Conservation (phyloP, 1,140 invertebrate species). For the Apis mellifera region Amel_HAv3.1 CM009935.2:1579001-1579500, state of each 20-base stretch:
- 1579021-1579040: conserved; percentile 28
- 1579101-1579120: conserved; percentile 64
- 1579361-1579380: background rate
- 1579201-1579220: background rate
- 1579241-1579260: background rate
- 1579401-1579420: background rate
- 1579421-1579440: background rate
- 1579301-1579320: background rate
- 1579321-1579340: background rate
- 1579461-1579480: background rate
- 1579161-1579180: conserved; percentile 52
- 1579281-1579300: background rate
- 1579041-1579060: background rate
- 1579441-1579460: background rate
- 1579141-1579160: conserved; percentile 56
- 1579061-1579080: conserved; percentile 12
- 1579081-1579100: conserved; percentile 29
- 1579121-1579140: conserved; percentile 60
- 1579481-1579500: background rate
- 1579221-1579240: background rate
- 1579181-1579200: conserved; percentile 47
- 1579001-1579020: conserved; percentile 27
- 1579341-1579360: background rate
- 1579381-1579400: background rate
- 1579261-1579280: background rate